Conservation (phyloP, 2,888 invertebrate species). For the Orthosia incerta region DNA sequence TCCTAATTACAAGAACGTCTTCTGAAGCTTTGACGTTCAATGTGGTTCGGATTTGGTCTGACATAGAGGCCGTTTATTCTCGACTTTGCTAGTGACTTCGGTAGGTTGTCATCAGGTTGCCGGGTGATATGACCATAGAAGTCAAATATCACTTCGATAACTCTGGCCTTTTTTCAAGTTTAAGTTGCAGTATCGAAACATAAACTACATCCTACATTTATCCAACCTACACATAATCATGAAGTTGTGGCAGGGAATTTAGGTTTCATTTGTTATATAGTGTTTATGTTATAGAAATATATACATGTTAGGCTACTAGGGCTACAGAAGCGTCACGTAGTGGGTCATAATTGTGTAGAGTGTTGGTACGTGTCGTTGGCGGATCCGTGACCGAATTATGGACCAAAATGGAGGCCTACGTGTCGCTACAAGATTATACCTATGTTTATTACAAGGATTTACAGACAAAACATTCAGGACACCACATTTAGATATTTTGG, state of each 20-base stretch:
- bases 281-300: constrained; percentile 9
- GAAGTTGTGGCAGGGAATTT: background rate
- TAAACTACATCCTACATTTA: too few species aligned
- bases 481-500: background rate
- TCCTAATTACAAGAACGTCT: too few species aligned
- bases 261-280: background rate
- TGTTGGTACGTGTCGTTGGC: constrained; percentile 59
- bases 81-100: too few species aligned
- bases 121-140: too few species aligned
- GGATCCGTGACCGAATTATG: constrained; percentile 68
- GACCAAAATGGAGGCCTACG: constrained; percentile 42
- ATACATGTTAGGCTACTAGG: constrained; percentile 6
- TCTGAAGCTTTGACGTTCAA: too few species aligned
- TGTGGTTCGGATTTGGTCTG: too few species aligned
- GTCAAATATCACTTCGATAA: too few species aligned
- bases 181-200: too few species aligned
- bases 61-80: too few species aligned
- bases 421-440: constrained; percentile 13
- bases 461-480: constrained; percentile 4
- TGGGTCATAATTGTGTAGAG: constrained; percentile 69
- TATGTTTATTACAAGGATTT: constrained; percentile 43
- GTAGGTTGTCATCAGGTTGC: too few species aligned
- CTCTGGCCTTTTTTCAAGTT: too few species aligned
- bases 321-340: constrained; percentile 60
- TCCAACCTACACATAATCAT: too few species aligned